These are phyloP conservation scores for Aspidiotus destructor DNA, from an alignment of 2,888 invertebrate genomes.

Conservation along the genomic window DNA sequence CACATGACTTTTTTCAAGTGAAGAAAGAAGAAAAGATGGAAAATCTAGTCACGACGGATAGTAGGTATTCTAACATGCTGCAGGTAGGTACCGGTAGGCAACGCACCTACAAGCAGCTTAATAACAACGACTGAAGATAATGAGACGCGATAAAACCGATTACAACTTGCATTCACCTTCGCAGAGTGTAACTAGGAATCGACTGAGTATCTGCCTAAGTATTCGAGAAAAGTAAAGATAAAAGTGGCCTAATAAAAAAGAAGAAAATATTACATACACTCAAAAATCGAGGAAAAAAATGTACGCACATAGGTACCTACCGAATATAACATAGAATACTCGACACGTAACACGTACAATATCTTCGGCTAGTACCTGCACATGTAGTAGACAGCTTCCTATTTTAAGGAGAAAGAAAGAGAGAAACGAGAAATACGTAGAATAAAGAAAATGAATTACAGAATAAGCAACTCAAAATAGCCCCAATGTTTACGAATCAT, in stretches of 20 bases:
- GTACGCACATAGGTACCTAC: no score
- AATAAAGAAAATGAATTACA: neutral
- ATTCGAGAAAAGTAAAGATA: no score
- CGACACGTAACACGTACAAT: no score
- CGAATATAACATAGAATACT: no score
- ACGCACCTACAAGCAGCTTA: neutral
- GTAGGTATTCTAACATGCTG: neutral
- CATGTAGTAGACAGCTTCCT: neutral
- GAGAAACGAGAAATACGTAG: neutral
- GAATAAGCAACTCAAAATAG: neutral
- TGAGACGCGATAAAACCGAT: neutral
- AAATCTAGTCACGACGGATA: no score
- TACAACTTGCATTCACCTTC: neutral
- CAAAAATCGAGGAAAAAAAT: no score
- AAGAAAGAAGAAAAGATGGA: no score
- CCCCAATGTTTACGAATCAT: neutral
- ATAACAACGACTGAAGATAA: neutral
- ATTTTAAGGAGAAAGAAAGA: neutral
- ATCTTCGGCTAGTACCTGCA: neutral
- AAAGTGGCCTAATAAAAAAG: no score
- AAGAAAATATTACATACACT: no score
- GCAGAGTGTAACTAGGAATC: no score
- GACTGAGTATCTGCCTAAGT: no score
- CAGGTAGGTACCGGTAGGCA: neutral
- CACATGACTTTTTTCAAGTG: no score